Base-by-base conservation (phyloP, 2,797 vertebrate genomes). In the Sternarchorhynchus goeldii region DNA sequence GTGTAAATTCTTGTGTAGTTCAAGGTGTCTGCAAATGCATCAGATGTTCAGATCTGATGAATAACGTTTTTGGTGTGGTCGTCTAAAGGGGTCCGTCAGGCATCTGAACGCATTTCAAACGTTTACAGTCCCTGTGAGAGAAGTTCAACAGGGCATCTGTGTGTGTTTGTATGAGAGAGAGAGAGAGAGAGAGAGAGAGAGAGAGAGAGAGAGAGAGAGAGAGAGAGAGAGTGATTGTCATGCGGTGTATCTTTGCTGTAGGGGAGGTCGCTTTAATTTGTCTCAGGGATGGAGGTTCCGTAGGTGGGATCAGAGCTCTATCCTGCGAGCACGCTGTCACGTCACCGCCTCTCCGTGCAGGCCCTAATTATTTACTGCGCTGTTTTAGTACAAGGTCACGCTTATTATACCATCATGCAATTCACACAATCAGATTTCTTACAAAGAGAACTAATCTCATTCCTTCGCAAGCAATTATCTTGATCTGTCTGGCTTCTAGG, bases 401-500 rank as follows among this genome's bases (percentile, higher is more conserved):
- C 87, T 90, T 88, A 87, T 89, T 89, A 90, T 87, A 88, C 88
- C 87, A 88, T 87, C 79, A 84, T 87, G 86, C 85, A 86, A 86
- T 89, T 88, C 88, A 63, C 86, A 86, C 89, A 86, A 91, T 91
- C 89, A 88, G 82, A 91, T 90, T 88, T 79, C 84, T 85, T 86
- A 89, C 88, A 90, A 91, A 89, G 88, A 83, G 77, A 92, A 86
- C 89, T 91, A 90, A 93, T 93, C 90, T 92, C 87, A 85, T 90
- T 89, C 90, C 86, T 90, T 93, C 92, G 92, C 87, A 92, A 89
- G 86, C 87, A 87, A 92, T 93, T 93, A 92, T 92, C 91, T 90
- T 90, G 88, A 93, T 92, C 89, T 53, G 76, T 85, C 76, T 12
- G 77, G 75, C 85, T 78, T 74, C 88, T 87, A 81, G 86, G 81